Evolutionary conservation across 2,113 vertebrate genomes (phyloP).

Genomic region (Nannospalax galili): DNA sequence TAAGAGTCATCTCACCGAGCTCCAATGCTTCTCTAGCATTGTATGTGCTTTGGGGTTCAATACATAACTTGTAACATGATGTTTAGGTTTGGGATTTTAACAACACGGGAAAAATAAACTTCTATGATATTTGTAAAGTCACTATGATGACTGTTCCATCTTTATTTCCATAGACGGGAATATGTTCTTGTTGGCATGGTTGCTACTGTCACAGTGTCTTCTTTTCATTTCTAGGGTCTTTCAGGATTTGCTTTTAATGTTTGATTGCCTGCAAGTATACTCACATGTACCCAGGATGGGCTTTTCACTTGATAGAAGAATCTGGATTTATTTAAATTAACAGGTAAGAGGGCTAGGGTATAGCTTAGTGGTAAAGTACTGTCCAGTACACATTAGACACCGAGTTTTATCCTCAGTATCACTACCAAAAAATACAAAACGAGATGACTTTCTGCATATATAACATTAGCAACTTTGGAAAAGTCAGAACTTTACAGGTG

Average conservation of each 20-base stretch:
- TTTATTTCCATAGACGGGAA: background rate
- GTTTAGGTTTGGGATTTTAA: slow-evolving; percentile 25
- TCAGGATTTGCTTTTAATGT: background rate
- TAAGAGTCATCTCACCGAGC: background rate
- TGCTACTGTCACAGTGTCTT: no score
- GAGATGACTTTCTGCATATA: background rate
- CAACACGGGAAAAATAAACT: background rate
- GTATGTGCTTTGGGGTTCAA: background rate
- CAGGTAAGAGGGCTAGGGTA: background rate
- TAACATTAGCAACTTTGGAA: background rate
- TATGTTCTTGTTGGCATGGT: no score
- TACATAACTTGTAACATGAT: background rate
- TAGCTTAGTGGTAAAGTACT: background rate
- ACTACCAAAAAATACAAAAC: background rate
- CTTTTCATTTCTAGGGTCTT: background rate
- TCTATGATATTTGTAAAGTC: background rate
- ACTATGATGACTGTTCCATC: background rate
- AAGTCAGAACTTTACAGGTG: background rate
- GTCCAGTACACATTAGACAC: background rate
- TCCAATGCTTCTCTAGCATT: background rate
- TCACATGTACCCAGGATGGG: background rate
- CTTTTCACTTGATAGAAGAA: background rate
- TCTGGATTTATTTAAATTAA: background rate
- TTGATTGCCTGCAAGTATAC: no score
- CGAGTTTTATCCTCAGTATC: background rate